These are phyloP conservation scores for Agapornis canus DNA, from an alignment of 2,797 vertebrate species.

Conservation along the genomic window DNA sequence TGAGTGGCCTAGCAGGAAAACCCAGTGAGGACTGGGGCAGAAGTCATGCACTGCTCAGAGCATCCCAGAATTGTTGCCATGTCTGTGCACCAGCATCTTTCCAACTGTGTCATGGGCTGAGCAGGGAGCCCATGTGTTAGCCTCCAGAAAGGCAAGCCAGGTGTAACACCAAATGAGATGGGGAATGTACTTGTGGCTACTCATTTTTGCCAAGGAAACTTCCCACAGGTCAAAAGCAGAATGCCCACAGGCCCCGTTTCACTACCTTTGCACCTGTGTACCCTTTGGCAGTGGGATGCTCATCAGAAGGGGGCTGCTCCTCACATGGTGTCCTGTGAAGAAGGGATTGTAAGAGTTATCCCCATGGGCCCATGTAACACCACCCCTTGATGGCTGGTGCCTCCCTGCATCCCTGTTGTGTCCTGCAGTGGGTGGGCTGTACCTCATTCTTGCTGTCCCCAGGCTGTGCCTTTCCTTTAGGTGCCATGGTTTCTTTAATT, in stretches of 20 bases:
- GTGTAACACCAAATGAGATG: accelerated
- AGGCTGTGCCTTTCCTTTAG: not conserved
- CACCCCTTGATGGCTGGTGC: not conserved
- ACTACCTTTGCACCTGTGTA: not conserved
- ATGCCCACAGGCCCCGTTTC: accelerated
- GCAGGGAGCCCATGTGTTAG: not conserved
- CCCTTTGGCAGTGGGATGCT: not conserved
- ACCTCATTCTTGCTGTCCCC: not conserved
- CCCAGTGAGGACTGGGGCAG: not conserved
- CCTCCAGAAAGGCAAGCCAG: not conserved
- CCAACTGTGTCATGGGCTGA: not conserved
- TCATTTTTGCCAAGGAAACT: not conserved
- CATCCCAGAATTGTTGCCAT: accelerated
- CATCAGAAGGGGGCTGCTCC: not conserved
- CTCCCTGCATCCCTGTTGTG: not conserved
- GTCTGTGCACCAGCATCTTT: not conserved
- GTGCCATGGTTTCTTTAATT: not conserved
- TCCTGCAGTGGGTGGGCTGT: not conserved
- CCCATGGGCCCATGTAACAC: accelerated
- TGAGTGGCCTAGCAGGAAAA: not conserved
- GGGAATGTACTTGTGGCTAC: not conserved
- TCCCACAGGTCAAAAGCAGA: not conserved
- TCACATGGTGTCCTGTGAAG: not conserved
- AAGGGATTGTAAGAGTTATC: not conserved
- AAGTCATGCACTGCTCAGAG: not conserved